Evolutionary conservation across 2,113 vertebrate species (phyloP), one percentile per base, ranked within the genome.

Genomic region (Anhinga anhinga): DNA sequence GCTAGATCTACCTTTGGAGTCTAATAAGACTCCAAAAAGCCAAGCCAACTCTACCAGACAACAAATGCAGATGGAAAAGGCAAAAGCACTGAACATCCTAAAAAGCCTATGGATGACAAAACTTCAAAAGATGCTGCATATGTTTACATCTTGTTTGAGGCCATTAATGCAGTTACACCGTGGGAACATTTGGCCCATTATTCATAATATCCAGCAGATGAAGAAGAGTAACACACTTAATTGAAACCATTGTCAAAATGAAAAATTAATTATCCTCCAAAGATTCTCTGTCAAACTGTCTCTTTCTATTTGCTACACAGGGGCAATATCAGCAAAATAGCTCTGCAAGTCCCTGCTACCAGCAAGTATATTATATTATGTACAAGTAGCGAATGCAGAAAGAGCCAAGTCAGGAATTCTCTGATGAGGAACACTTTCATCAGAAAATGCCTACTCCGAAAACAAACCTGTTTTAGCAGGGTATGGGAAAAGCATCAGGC

Each of bases 241-340:
- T 93, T 97, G 88, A 97, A 97, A 94, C 16, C 40, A 87, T 95
- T 93, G 95, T 95, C 90, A 96, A 95, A 97, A 85, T 85, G 86
- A 90, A 95, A 95, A 96, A 95, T 86, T 95, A 95, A 94, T 96
- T 97, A 93, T 85, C 58, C 42, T 71, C 63, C 94, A 95, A 96
- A 97, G 96, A 95, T 95, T 91, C 90, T 91, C 96, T 95, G 94
- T 97, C 97, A 97, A 97, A 79, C 92, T 96, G 94, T 97, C 96
- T 87, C 52, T 88, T 94, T 59, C 91, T 82, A 94, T 96, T 97
- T 97, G 83, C 72, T 93, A 55, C 50, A 66, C 69, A 90, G 59
- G 67, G 72, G 40, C 76, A 90, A 53, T 55, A 90, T 44, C 72
- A 96, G 82, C 77, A 93, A 93, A 97, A 88, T 9, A 93, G 53